Evolutionary conservation across 2,888 invertebrate genomes (phyloP).

Genomic region (Monoplex corrugatus): DNA sequence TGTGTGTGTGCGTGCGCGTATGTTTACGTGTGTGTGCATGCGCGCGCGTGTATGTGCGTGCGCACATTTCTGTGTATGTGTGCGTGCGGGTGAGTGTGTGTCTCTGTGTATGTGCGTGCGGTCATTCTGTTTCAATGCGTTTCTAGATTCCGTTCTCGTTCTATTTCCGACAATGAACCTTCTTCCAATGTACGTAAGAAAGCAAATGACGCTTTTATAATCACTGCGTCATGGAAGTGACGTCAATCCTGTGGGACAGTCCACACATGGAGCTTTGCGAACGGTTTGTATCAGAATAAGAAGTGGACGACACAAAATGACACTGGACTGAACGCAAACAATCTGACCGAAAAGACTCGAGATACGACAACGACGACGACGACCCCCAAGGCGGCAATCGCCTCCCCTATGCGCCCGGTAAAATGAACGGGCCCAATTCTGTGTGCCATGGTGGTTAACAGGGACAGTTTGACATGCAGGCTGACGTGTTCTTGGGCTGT

Average conservation of each 20-base stretch:
- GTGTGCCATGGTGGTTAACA: slow-evolving; percentile 32
- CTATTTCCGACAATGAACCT: too few relatives aligned
- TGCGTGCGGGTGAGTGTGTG: too few relatives aligned
- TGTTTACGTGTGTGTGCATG: too few relatives aligned
- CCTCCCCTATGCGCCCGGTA: background rate
- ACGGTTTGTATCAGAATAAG: slow-evolving; percentile 25
- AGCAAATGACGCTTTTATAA: background rate
- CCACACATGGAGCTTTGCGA: background rate
- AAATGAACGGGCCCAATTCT: slow-evolving; percentile 14
- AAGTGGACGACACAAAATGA: too few relatives aligned
- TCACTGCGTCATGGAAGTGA: background rate
- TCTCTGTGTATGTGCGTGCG: too few relatives aligned
- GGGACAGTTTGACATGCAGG: slow-evolving; percentile 9
- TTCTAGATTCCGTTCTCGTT: too few relatives aligned
- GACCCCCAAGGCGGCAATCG: background rate
- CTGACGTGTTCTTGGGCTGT: slow-evolving; percentile 27
- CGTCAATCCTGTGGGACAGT: background rate
- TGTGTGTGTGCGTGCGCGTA: too few relatives aligned
- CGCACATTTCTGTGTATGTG: too few relatives aligned
- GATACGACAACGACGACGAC: background rate
- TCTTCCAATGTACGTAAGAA: background rate
- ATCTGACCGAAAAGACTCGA: background rate
- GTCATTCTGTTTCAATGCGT: too few relatives aligned
- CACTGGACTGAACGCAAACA: too few relatives aligned
- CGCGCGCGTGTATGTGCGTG: too few relatives aligned